A percentile compares a stretch with the other conserved stretches of the same genome.
phyloP scores from a whole-genome alignment of 92 coral and sea anemone species.

The Epizoanthus ramosus region DNA sequence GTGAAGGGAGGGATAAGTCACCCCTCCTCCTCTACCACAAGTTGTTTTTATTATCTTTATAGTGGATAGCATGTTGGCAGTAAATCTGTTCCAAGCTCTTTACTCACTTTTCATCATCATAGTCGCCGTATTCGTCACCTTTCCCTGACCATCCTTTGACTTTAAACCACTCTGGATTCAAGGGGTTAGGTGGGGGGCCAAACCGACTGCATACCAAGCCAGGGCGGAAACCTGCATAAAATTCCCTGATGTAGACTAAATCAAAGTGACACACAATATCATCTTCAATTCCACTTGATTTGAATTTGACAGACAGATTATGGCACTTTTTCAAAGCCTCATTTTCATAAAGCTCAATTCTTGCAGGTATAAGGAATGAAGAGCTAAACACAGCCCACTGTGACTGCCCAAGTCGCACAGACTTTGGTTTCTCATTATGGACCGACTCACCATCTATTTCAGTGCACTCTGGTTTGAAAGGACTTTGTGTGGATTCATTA shows the following conservation, averaged over 20 bases:
- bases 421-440: neutral
- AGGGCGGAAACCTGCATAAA: conserved; percentile 11
- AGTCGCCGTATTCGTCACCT: conserved; percentile 5
- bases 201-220: conserved; percentile 22
- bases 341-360: conserved; percentile 27
- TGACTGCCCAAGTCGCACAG: conserved; percentile 3
- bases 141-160: conserved; percentile 13
- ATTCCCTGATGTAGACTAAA: conserved; percentile 18
- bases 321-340: conserved; percentile 28
- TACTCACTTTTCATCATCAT: conserved; percentile 41
- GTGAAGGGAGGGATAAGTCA: too few species aligned
- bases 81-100: too few species aligned
- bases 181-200: conserved; percentile 13
- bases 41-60: too few species aligned
- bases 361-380: conserved; percentile 5
- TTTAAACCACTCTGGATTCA: conserved; percentile 26
- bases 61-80: too few species aligned
- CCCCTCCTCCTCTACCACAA: too few species aligned
- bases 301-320: conserved; percentile 12
- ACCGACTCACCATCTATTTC: conserved; percentile 31
- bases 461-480: conserved; percentile 9
- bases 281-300: neutral
- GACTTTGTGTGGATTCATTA: neutral
- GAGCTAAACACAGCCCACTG: conserved; percentile 24
- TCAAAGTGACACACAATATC: conserved; percentile 22